Conservation (phyloP, 2,797 vertebrate species). For the Parambassis ranga region DNA sequence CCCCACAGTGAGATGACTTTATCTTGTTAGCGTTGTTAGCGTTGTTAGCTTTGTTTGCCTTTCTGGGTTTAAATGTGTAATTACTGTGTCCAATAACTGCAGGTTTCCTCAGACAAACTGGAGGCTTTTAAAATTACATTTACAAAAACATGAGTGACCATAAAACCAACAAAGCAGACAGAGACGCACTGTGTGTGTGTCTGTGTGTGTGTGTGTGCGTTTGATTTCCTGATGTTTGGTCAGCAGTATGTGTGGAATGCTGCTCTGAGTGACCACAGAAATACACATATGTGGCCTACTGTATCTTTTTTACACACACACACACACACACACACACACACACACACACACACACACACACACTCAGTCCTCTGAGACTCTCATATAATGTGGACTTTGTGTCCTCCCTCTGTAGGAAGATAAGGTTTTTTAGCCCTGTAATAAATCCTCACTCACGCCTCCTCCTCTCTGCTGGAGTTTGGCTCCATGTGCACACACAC, state of each 20-base stretch:
- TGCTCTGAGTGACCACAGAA: not conserved
- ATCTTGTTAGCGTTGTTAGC: too few species aligned
- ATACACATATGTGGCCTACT: not conserved
- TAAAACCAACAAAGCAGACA: not conserved
- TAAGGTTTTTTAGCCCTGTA: constrained; percentile 32
- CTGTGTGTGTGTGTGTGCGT: not conserved
- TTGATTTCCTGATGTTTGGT: constrained; percentile 8
- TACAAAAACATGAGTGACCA: too few species aligned
- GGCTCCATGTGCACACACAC: not conserved
- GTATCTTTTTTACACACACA: not conserved
- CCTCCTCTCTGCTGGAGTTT: not conserved
- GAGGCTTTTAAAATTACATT: too few species aligned
- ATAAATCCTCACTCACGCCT: constrained; percentile 39
- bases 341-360: not conserved
- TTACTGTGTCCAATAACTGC: too few species aligned
- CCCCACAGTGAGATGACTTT: accelerated
- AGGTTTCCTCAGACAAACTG: too few species aligned
- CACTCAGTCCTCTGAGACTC: constrained; percentile 1
- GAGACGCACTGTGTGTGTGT: too few species aligned
- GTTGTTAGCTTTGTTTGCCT: not conserved
- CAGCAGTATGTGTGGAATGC: constrained; percentile 8
- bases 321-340: too few species aligned
- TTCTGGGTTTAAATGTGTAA: not conserved
- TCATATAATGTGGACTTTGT: constrained; percentile 38
- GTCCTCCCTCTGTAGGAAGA: constrained; percentile 41